Conservation (phyloP, 2,113 vertebrate genomes). For the Sinosuthora webbiana region DNA sequence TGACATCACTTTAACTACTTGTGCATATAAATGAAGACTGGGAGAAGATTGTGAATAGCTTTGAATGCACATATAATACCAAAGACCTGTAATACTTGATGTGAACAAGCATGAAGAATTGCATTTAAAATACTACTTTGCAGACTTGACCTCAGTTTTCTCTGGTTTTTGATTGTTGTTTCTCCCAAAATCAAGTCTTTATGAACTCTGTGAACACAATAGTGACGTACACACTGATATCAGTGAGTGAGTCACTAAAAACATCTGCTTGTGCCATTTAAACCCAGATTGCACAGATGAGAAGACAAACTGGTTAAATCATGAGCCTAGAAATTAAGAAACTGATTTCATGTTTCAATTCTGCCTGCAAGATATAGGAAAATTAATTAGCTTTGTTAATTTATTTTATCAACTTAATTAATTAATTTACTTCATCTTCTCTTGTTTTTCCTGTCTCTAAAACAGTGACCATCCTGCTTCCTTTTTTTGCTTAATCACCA, state of each 20-base stretch:
- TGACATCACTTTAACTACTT: background rate
- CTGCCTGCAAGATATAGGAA: background rate
- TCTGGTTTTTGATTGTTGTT: background rate
- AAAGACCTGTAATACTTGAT: background rate
- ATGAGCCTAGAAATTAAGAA: background rate
- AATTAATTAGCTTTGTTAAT: background rate
- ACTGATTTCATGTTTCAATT: background rate
- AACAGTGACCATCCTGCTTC: background rate
- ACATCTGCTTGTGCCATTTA: background rate
- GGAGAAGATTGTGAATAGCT: background rate
- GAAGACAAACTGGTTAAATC: background rate
- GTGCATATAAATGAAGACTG: background rate
- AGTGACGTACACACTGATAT: fast-evolving
- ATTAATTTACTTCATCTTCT: background rate
- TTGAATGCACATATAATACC: background rate
- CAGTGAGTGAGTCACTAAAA: background rate
- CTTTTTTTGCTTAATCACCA: background rate
- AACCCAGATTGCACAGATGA: background rate
- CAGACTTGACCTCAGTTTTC: background rate
- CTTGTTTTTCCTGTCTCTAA: background rate
- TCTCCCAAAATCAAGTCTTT: background rate
- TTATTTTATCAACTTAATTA: background rate
- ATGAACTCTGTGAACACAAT: background rate
- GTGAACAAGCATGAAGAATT: background rate
- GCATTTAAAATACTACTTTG: background rate